phyloP scores from a whole-genome alignment of 2,888 invertebrate genomes.

The Euproctis similis region DNA sequence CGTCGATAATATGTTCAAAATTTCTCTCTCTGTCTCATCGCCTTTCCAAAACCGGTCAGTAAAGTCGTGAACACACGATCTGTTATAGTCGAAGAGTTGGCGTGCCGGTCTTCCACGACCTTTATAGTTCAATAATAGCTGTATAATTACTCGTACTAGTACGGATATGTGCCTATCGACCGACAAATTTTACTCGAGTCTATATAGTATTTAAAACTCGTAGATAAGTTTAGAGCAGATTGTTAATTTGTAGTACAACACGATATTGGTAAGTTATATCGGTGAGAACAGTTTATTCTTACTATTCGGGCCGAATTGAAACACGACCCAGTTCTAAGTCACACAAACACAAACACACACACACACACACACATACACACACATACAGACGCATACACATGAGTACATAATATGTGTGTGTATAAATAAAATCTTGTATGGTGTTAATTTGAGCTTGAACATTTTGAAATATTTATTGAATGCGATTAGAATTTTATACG shows the following conservation, averaged over 20 bases:
- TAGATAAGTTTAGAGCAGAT: conserved; percentile 10
- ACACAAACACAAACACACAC: conserved; percentile 22
- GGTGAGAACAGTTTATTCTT: conserved; percentile 17
- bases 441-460: too few relatives aligned
- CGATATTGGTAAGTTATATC: conserved; percentile 12
- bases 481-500: too few relatives aligned
- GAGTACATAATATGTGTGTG: too few relatives aligned
- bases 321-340: conserved; percentile 23
- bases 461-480: too few relatives aligned
- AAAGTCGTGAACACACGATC: conserved; percentile 22
- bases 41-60: conserved; percentile 29
- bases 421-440: too few relatives aligned
- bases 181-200: conserved; percentile 14
- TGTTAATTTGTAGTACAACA: conserved; percentile 13
- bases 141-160: conserved; percentile 25
- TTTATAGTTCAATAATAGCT: conserved; percentile 20
- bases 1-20: conserved; percentile 23
- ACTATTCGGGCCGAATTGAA: conserved; percentile 17
- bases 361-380: too few relatives aligned
- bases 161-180: conserved; percentile 20
- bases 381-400: too few relatives aligned
- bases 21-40: too few relatives aligned
- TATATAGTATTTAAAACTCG: conserved; percentile 12
- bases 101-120: conserved; percentile 14
- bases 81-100: conserved; percentile 9